Evolutionary conservation across 2,113 vertebrate species (phyloP).

Genomic region (Sakesphorus luctuosus): DNA sequence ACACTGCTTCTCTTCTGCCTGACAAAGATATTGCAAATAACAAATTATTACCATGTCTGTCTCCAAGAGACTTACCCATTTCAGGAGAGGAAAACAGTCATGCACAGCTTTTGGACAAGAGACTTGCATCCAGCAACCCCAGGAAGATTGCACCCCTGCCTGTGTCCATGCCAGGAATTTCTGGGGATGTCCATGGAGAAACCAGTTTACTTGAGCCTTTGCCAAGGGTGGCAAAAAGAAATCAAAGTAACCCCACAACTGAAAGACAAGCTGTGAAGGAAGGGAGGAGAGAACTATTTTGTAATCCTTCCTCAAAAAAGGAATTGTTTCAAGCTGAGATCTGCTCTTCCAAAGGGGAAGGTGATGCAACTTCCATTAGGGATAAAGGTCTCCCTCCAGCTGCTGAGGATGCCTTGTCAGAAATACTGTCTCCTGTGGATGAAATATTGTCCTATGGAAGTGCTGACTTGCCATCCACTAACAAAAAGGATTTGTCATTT

Average conservation of each 20-base stretch:
- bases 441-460: conserved; percentile 77
- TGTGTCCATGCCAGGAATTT: too few relatives aligned
- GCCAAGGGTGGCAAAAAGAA: too few relatives aligned
- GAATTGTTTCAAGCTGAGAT: not conserved
- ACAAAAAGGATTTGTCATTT: conserved; percentile 29
- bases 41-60: not conserved
- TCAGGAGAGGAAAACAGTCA: too few relatives aligned
- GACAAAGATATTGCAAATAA: not conserved
- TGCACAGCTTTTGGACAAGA: too few relatives aligned
- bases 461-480: conserved; percentile 63
- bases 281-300: not conserved
- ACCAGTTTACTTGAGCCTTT: too few relatives aligned
- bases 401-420: conserved; percentile 40
- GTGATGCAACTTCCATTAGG: not conserved
- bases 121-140: too few relatives aligned
- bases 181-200: too few relatives aligned
- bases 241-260: too few relatives aligned
- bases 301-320: not conserved
- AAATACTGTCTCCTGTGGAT: conserved; percentile 73
- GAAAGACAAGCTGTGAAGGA: too few relatives aligned
- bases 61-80: not conserved
- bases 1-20: not conserved
- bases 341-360: not conserved
- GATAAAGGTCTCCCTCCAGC: not conserved
- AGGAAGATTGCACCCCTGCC: too few relatives aligned